Conservation (phyloP, 2,113 vertebrate genomes). For the Gobio gobio region DNA sequence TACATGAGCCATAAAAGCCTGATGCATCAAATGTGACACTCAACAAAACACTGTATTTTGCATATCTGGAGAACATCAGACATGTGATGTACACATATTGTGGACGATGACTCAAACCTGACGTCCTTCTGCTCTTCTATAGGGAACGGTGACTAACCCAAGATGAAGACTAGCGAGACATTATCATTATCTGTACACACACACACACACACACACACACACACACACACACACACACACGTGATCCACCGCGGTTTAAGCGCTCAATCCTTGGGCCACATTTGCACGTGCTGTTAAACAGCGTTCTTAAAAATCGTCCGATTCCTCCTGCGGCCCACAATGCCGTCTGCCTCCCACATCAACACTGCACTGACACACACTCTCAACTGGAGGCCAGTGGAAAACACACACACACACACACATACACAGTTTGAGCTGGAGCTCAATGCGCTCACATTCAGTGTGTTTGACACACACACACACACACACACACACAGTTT, state of each 20-base stretch:
- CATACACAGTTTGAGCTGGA: not conserved
- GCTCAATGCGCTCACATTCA: not conserved
- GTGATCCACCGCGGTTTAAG: not conserved
- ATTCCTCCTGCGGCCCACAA: not conserved
- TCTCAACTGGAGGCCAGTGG: not conserved
- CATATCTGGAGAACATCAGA: not conserved
- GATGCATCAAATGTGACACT: no score
- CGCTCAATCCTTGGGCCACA: constrained; percentile 26
- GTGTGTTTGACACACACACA: not conserved
- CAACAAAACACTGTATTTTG: not conserved
- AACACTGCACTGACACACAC: not conserved
- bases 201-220: no score
- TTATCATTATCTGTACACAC: constrained; percentile 30
- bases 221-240: no score
- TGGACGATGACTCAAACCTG: not conserved
- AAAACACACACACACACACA: constrained; percentile 37
- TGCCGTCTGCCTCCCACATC: not conserved
- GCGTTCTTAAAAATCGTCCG: not conserved
- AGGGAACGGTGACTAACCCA: not conserved
- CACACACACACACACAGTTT: not conserved
- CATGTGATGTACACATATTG: not conserved
- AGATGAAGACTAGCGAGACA: not conserved
- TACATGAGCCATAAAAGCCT: no score
- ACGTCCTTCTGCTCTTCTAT: not conserved
- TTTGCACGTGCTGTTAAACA: constrained; percentile 46